Base-by-base conservation (phyloP, 2,113 vertebrate species). In the Neofelis nebulosa region DNA sequence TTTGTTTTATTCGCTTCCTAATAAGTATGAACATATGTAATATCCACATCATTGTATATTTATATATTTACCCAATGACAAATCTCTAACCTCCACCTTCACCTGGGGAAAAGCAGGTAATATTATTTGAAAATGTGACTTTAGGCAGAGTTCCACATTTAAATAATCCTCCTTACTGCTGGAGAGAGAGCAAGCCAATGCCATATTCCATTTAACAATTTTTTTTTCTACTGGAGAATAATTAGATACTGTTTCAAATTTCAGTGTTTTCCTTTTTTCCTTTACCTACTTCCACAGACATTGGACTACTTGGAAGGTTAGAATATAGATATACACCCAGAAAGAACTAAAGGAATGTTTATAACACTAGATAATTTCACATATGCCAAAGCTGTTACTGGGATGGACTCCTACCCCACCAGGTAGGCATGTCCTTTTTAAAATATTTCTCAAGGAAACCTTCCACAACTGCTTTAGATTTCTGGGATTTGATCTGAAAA, bases 401-500 rank as follows among this genome's bases (percentile, higher is more conserved):
- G 82, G 92, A 92, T 84, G 33, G 18, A 84, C 61, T 33, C 11
- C 18, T 55, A 48, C 18, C 27, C 3, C 33, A 84, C 0, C 52
- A 74, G 27, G 36, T 36, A 21, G 8, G 3, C 1, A 25, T 50
- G 14, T 82, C 27, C 79, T 82, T 83, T 76, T 38, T 27, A 52
- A 33, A 79, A 27, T 87, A 76, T 65, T 92, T 76, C 68, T 87
- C 66, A 86, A 79, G 65, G 48, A 73, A 80, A 52, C 0, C 38
- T 89, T 96, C 36, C 16, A 50, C 61, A 95, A 41, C 19, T 76
- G 25, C 19, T 78, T 91, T 89, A 89, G 27, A 12, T 89, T 89
- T 95, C 31, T 86, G 10, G 48, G 7, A 86, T 89, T 89, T 92
- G 29, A 92, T 50, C 33, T 92, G 68, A 94, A 85, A 94, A 88